Base-by-base conservation (phyloP, 2,113 vertebrate genomes). In the Agelaius tricolor region DNA sequence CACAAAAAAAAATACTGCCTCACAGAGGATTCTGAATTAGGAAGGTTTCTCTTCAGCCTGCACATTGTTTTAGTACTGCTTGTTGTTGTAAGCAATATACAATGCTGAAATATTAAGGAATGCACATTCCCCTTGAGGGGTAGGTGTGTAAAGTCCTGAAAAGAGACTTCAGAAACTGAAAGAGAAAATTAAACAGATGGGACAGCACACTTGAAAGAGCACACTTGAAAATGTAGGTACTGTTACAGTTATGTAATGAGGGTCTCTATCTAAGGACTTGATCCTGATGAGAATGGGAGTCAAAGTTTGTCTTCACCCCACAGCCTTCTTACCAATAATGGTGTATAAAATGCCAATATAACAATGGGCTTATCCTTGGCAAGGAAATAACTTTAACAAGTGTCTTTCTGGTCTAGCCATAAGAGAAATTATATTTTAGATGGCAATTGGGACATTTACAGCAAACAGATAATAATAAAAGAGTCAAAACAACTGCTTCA, bases 41-140 rank as follows among this genome's bases (percentile, higher is more conserved):
- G 77, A 67, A 63, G 35, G 13, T 84, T 92, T 84, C 24, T 87
- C 39, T 82, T 91, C 62, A 92, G 49, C 57, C 63, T 84, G 13
- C 7, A 10, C 23, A 2, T 39, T 28, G 12, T 46, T 46, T 46
- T 30, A 71, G 39, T 33, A 16, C 2, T n/a, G 11, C 18, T 8
- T 54, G 74, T 39, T 58, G 46, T 39, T 63, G 19, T 37, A 51
- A 88, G 67, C 0, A 7, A 37, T 28, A 27, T 0, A 2, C 63
- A 86, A 19, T 1, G 2, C 35, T 78, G 41, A 54, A 71, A 67
- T 51, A n/a, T 46, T 18, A 46, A 62, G 69, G 33, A 85, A 65
- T 23, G 31, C 13, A 21, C 5, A 3, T 84, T 93, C 24, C 19
- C 35, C 73, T 63, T 65, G 61, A 82, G 24, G 33, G 33, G 15